phyloP scores from a whole-genome alignment of 2,797 vertebrate genomes.

The Austrolebias charrua region DNA sequence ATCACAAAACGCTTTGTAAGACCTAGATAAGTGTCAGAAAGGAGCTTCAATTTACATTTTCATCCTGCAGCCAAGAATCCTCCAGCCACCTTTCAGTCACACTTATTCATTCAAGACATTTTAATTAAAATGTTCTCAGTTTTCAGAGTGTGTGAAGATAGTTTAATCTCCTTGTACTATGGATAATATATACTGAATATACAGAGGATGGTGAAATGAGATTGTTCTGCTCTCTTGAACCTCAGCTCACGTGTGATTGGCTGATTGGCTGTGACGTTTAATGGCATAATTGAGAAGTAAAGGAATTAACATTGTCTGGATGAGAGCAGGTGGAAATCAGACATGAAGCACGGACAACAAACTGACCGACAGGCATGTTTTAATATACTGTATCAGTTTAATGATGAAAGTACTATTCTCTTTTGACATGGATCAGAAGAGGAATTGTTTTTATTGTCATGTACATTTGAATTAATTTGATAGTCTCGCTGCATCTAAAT shows the following conservation, averaged over 20 bases:
- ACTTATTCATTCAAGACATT: conserved; percentile 48
- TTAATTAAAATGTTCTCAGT: conserved; percentile 56
- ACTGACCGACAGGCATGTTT: conserved; percentile 42
- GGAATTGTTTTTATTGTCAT: no score
- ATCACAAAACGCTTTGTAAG: not conserved
- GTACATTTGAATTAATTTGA: no score
- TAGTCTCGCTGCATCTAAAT: no score
- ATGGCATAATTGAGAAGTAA: conserved; percentile 44
- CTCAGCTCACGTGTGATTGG: conserved; percentile 21
- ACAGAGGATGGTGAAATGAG: conserved; percentile 37
- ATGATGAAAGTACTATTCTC: no score
- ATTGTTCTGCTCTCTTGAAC: conserved; percentile 52
- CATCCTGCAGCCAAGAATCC: conserved; percentile 19
- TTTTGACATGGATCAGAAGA: no score
- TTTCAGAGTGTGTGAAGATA: conserved; percentile 28
- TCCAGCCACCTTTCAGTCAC: conserved; percentile 36
- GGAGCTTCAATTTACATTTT: conserved; percentile 8
- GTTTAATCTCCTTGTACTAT: conserved; percentile 22
- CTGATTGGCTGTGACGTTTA: conserved; percentile 36
- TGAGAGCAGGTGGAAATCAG: conserved; percentile 54
- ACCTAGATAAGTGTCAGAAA: not conserved
- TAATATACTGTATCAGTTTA: conserved; percentile 18
- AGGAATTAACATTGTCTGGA: conserved; percentile 38
- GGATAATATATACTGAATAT: conserved; percentile 35
- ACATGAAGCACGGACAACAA: conserved; percentile 24